Conservation (phyloP, 2,797 vertebrate genomes). For the Anas flavirostris region DNA sequence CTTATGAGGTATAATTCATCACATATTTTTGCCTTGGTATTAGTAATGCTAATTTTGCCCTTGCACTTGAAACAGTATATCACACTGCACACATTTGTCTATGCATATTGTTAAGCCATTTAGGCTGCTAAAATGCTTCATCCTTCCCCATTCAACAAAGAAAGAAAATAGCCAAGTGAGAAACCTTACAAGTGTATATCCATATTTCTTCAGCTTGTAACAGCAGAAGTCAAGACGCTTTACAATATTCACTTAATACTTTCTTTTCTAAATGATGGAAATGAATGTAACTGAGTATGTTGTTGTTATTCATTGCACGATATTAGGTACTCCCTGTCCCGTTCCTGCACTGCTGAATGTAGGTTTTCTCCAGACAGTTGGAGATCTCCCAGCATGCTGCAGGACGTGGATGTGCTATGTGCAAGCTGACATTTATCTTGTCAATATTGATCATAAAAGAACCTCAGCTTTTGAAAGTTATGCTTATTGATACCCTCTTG, state of each 20-base stretch:
- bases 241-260: constrained; percentile 18
- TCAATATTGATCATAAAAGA: background rate
- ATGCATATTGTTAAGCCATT: background rate
- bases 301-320: background rate
- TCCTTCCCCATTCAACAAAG: background rate
- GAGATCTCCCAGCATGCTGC: background rate
- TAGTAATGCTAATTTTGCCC: constrained; percentile 78
- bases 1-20: constrained; percentile 84
- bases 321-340: background rate
- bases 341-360: background rate
- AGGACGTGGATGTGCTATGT: background rate
- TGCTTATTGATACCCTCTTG: background rate
- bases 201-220: background rate
- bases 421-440: background rate
- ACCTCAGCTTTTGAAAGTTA: background rate
- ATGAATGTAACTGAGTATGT: background rate
- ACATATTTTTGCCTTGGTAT: constrained; percentile 80
- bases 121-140: background rate
- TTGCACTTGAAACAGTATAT: background rate
- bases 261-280: background rate
- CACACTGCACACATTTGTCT: background rate
- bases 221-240: background rate
- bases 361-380: background rate
- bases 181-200: background rate
- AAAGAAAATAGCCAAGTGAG: background rate